Evolutionary conservation across 2,888 invertebrate genomes (phyloP), one percentile per base, ranked within the genome.

Genomic region (Hipparchia semele): DNA sequence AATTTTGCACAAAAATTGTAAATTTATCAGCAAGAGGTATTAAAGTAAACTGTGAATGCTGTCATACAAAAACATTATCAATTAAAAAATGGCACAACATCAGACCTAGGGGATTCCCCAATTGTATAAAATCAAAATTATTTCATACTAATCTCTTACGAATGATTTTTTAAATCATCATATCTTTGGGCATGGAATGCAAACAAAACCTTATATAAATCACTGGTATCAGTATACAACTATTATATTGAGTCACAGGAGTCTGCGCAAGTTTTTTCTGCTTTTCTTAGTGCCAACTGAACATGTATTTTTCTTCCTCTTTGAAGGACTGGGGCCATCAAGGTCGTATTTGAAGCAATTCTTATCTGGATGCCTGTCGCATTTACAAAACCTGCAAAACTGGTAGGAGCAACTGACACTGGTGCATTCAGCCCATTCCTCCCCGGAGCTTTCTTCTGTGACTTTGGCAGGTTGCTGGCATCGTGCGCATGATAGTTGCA

Each of bases 371-470:
- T 93, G 94, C 77, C 90, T 83, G 70, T 84, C 85, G 77, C 89
- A 90, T 73, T 85, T 90, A 81, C 94, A 95, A 82, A 89, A 88
- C 78, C 87, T 91, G 84, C 95, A 94, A 84, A 94, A 95, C 82
- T 93, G 90, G 86, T 91, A 92, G 62, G 90, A 83, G 85, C 95
- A 95, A 79, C 88, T 88, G 72, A 76, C 79, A 81, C 90, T 91
- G 77, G 91, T 91, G 83, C 95, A 95, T 83, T 94, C 91, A 69
- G 90, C 92, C 95, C 95, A 95, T 81, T 94, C 89, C 85, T 94
- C 95, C 72, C 91, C 93, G 56, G 86, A 80, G 51, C 76, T 66
- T 78, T 92, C 91, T 74, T 87, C 83, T 64, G 88, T 90, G n/a
- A 94, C 86, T 81, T 91, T 91, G n/a, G 94, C 91, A 13, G 94